Evolutionary conservation across 2,888 invertebrate genomes (phyloP).

Genomic region (Zootermopsis nevadensis): DNA sequence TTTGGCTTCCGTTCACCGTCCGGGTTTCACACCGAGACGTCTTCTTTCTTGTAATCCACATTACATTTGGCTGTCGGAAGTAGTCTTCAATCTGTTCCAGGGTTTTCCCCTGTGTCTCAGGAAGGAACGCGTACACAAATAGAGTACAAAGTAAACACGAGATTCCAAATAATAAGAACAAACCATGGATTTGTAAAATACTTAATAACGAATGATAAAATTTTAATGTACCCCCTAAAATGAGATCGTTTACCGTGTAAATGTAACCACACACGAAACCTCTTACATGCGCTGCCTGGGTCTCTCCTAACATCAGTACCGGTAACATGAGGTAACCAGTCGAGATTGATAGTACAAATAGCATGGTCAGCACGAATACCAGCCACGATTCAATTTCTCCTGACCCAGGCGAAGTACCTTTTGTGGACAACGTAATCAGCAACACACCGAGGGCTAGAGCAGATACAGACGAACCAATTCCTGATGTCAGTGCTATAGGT

Average conservation of each 20-base stretch:
- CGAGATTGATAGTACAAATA: not conserved
- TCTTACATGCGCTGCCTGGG: not conserved
- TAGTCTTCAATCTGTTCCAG: conserved; percentile 2
- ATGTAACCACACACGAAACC: not conserved
- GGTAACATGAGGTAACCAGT: not conserved
- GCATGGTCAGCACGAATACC: not conserved
- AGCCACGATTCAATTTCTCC: not conserved
- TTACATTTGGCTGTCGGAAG: not conserved
- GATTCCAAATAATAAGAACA: not conserved
- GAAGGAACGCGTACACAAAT: not conserved
- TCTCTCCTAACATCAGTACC: not conserved
- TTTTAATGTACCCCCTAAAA: not conserved
- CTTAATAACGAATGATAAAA: not conserved
- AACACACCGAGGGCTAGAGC: not conserved
- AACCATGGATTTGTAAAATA: not conserved
- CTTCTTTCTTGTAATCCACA: not conserved
- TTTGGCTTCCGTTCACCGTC: too few relatives aligned
- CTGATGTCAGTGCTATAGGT: not conserved
- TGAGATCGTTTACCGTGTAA: not conserved
- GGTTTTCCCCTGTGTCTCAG: not conserved
- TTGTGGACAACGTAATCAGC: not conserved
- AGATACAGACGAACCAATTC: not conserved
- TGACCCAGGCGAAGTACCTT: not conserved
- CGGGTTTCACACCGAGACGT: not conserved
- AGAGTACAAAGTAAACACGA: not conserved